These are phyloP conservation scores for Yponomeuta cagnagella DNA, from an alignment of 2,888 invertebrate species.

Conservation along the genomic window DNA sequence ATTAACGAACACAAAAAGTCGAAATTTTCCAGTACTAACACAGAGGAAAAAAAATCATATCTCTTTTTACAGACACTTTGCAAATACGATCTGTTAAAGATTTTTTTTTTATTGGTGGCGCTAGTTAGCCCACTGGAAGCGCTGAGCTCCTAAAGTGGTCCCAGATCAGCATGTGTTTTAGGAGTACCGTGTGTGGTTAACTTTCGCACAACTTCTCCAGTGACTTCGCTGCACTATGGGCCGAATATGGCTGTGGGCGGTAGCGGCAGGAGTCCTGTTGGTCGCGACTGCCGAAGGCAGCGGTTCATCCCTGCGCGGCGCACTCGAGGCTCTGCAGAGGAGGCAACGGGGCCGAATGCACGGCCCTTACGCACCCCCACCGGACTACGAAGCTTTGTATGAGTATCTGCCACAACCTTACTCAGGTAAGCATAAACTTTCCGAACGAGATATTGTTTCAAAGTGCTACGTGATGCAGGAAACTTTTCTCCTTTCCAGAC, in stretches of 20 bases:
- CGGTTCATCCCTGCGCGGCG: conserved; percentile 68
- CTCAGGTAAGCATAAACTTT: conserved; percentile 36
- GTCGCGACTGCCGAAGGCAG: conserved; percentile 42
- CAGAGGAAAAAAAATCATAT: no score
- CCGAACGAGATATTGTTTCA: background rate
- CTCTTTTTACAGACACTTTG: no score
- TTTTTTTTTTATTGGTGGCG: no score
- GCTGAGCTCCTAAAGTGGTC: no score
- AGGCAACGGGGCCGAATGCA: conserved; percentile 61
- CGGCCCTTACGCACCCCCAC: conserved; percentile 37
- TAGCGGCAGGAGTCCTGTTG: conserved; percentile 35
- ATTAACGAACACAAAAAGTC: no score
- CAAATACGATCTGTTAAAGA: no score
- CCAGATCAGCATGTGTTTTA: background rate
- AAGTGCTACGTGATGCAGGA: background rate
- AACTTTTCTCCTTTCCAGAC: background rate
- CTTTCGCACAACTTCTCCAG: background rate
- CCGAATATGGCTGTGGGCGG: conserved; percentile 44
- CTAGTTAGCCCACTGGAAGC: no score
- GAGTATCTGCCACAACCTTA: conserved; percentile 60
- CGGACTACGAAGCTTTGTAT: conserved; percentile 59
- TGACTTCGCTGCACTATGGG: conserved; percentile 32
- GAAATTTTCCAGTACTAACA: no score
- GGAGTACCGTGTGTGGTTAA: background rate
- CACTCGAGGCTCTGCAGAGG: conserved; percentile 70